Percentiles rank a stretch among this genome's conserved stretches.
Conservation (phyloP, 2,797 vertebrate species). For the Trachurus trachurus region DNA sequence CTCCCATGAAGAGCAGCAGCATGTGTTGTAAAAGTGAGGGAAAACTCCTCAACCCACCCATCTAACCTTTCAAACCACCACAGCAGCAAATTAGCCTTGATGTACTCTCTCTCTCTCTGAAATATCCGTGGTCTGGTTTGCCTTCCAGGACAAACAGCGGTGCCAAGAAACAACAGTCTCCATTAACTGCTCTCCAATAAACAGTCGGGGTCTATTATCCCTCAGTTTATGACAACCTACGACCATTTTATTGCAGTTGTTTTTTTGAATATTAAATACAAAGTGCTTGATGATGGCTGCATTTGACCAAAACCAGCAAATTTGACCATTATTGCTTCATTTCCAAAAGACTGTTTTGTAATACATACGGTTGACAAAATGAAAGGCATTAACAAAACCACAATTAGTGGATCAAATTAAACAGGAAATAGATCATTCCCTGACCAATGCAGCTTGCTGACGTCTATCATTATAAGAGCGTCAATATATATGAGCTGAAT, state of each 20-base stretch:
- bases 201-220: background rate
- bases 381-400: background rate
- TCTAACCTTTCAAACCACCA: background rate
- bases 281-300: no score
- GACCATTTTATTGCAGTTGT: background rate
- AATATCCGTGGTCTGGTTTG: background rate
- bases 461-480: background rate
- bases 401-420: constrained; percentile 4
- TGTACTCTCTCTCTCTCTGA: background rate
- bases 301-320: no score
- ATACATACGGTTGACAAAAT: background rate
- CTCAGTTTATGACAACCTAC: background rate
- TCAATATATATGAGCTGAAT: constrained; percentile 11
- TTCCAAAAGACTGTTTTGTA: background rate
- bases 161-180: background rate
- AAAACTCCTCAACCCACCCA: background rate
- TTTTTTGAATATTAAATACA: background rate
- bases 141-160: background rate
- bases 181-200: background rate
- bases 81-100: background rate
- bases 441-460: background rate
- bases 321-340: background rate
- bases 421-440: background rate
- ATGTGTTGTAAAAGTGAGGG: background rate
- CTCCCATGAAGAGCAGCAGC: background rate